A percentile compares a stretch with the other conserved stretches of the same genome.
phyloP scores from a whole-genome alignment of 2,888 invertebrate genomes.

The Lepidocyrtoides sp. region DNA sequence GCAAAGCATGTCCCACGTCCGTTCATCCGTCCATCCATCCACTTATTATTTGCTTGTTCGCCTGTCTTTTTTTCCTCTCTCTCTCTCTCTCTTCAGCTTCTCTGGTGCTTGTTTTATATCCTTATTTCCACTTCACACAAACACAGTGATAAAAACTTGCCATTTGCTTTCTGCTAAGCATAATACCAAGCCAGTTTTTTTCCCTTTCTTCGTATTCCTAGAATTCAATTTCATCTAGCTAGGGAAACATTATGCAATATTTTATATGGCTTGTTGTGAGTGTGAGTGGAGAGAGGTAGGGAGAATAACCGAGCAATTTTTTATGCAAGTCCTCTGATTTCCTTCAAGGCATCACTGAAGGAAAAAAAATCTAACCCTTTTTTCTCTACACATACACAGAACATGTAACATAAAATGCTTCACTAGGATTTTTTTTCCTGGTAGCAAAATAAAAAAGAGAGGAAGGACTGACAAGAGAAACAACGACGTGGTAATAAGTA shows the following conservation, averaged over 20 bases:
- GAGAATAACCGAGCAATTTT: slow-evolving; percentile 48
- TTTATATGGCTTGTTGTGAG: slow-evolving; percentile 30
- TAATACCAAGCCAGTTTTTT: slow-evolving; percentile 22
- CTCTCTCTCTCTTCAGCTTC: not conserved
- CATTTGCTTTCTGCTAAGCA: not conserved
- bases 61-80: slow-evolving; percentile 47
- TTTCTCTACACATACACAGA: not conserved
- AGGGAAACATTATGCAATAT: slow-evolving; percentile 65
- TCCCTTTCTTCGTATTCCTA: slow-evolving; percentile 11
- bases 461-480: slow-evolving; percentile 26
- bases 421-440: not conserved
- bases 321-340: slow-evolving; percentile 62
- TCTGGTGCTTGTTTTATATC: not conserved
- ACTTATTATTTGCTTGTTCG: slow-evolving; percentile 71
- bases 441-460: slow-evolving; percentile 8
- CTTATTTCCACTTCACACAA: not conserved
- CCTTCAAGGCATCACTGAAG: slow-evolving; percentile 18
- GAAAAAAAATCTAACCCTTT: slow-evolving; percentile 38
- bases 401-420: no score
- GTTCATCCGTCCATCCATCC: slow-evolving; percentile 64
- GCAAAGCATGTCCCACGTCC: slow-evolving; percentile 70
- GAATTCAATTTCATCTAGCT: slow-evolving; percentile 59
- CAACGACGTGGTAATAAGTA: slow-evolving; percentile 33
- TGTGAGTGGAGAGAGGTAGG: slow-evolving; percentile 1
- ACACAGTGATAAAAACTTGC: not conserved